These are phyloP conservation scores for Cephus pygmeus DNA, from an alignment of 2,888 invertebrate species.

Conservation along the genomic window DNA sequence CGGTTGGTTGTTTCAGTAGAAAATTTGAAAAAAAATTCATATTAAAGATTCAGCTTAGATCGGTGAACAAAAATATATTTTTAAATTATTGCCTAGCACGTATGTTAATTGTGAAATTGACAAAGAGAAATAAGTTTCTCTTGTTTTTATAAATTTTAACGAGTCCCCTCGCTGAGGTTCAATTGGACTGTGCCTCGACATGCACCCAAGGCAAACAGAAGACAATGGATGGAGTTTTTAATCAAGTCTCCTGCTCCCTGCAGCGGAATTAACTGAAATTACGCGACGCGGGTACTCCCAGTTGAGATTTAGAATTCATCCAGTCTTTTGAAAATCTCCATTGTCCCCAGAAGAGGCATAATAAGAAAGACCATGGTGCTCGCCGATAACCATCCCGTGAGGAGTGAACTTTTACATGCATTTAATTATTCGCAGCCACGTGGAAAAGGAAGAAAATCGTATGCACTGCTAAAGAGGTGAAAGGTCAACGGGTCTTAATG, in stretches of 20 bases:
- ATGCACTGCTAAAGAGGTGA: not conserved
- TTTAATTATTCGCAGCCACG: not conserved
- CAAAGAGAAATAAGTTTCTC: not conserved
- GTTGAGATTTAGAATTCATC: slow-evolving; percentile 59
- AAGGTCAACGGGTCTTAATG: not conserved
- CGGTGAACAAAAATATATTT: not conserved
- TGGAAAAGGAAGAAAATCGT: not conserved
- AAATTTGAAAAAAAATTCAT: slow-evolving; percentile 7
- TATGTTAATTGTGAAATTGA: not conserved
- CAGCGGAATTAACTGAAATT: slow-evolving; percentile 64
- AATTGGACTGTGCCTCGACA: slow-evolving; percentile 54
- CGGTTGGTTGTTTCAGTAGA: slow-evolving; percentile 10
- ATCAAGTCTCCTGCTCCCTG: slow-evolving; percentile 59
- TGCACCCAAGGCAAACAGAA: slow-evolving; percentile 60
- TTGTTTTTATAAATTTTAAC: slow-evolving; percentile 53
- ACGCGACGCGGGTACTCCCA: slow-evolving; percentile 55
- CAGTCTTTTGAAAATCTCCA: slow-evolving; percentile 57
- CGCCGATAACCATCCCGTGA: not conserved
- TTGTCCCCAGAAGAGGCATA: slow-evolving; percentile 34
- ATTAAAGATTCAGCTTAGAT: not conserved
- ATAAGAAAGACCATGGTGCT: not conserved
- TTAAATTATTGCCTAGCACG: not conserved
- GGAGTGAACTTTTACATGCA: not conserved
- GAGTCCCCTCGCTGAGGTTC: slow-evolving; percentile 35
- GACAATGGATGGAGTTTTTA: slow-evolving; percentile 62